Conservation (phyloP, 1,140 invertebrate genomes). For the Pomacea maculata region DNA sequence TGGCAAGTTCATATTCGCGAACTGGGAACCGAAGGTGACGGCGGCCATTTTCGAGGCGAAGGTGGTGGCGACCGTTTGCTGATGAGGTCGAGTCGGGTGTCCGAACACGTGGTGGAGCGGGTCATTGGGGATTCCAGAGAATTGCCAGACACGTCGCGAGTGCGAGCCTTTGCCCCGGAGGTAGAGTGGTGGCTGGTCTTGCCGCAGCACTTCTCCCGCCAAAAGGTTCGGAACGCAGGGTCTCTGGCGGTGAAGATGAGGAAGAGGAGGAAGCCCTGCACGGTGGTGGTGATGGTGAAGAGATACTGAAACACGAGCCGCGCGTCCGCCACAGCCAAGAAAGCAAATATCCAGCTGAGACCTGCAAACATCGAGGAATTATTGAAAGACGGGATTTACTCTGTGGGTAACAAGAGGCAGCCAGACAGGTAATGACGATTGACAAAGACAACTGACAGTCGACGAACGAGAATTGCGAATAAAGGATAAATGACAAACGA, state of each 20-base stretch:
- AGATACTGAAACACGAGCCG: slow-evolving; percentile 67
- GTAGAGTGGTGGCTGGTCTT: not conserved
- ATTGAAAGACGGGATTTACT: not conserved
- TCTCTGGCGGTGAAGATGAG: slow-evolving; percentile 54
- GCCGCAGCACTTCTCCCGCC: slow-evolving; percentile 36
- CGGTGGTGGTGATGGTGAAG: slow-evolving; percentile 67
- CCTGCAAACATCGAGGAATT: slow-evolving; percentile 47
- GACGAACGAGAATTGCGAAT: too few species aligned
- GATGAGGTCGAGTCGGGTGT: too few species aligned
- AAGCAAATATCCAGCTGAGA: slow-evolving; percentile 69
- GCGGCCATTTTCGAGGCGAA: too few species aligned
- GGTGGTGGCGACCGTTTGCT: too few species aligned
- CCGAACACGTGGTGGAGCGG: too few species aligned
- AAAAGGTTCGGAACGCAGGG: slow-evolving; percentile 41
- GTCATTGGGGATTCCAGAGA: too few species aligned
- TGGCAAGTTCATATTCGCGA: too few species aligned
- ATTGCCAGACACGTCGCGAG: too few species aligned
- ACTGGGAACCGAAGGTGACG: too few species aligned
- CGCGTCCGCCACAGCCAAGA: slow-evolving; percentile 65
- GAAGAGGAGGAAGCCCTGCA: slow-evolving; percentile 70
- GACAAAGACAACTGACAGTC: too few species aligned
- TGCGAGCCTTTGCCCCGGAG: not conserved
- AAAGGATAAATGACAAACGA: too few species aligned
- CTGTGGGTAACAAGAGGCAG: not conserved
- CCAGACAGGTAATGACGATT: too few species aligned